Conservation (phyloP, 2,113 vertebrate species). For the Centrocercus urophasianus region DNA sequence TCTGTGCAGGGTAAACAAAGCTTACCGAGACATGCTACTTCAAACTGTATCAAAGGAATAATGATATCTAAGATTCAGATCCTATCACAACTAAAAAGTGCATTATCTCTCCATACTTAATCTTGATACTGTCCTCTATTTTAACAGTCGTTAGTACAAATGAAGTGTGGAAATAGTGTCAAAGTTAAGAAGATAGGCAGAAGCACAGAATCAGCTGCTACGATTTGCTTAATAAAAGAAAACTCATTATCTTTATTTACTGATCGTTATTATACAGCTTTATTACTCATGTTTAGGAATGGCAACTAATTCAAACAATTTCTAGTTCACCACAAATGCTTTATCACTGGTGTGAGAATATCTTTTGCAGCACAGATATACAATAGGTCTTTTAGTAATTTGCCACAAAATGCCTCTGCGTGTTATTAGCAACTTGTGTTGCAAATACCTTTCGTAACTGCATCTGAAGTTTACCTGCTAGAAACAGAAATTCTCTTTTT, state of each 20-base stretch:
- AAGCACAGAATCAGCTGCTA: background rate
- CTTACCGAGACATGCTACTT: background rate
- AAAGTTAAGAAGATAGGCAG: background rate
- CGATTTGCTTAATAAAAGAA: background rate
- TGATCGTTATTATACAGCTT: background rate
- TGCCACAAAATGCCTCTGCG: background rate
- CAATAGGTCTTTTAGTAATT: background rate
- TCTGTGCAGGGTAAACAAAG: background rate
- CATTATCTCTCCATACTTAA: background rate
- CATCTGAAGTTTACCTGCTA: background rate
- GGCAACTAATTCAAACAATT: background rate
- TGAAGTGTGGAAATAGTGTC: fast-evolving
- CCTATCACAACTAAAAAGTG: background rate
- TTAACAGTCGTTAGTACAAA: background rate
- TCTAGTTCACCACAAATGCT: background rate
- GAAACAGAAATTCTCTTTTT: background rate
- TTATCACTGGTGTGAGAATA: fast-evolving
- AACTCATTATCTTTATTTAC: background rate
- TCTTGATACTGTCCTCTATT: background rate
- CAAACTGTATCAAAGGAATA: background rate
- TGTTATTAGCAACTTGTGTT: fast-evolving
- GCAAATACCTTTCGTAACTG: background rate
- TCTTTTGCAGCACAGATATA: background rate
- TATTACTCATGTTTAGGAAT: background rate
- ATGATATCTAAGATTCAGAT: background rate